phyloP scores from a whole-genome alignment of 2,113 vertebrate species.

The Pseudois nayaur region DNA sequence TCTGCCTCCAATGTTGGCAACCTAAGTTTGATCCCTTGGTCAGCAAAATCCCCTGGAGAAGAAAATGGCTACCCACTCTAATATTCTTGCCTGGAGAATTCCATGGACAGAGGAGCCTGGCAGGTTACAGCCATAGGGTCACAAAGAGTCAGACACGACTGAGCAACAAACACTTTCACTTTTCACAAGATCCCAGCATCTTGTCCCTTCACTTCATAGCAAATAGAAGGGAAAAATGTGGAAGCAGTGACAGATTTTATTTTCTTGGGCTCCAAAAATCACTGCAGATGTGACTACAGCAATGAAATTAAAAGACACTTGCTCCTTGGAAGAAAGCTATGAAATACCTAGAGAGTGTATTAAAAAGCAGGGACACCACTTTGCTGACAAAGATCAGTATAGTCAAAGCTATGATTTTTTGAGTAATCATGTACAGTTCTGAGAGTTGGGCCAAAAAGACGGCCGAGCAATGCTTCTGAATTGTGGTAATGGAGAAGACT shows the following conservation, averaged over 20 bases:
- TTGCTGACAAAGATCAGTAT: background rate
- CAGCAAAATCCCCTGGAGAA: background rate
- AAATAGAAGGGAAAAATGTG: background rate
- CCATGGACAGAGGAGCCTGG: background rate
- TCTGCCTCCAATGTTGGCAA: background rate
- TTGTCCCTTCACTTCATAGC: background rate
- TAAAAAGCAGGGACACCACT: background rate
- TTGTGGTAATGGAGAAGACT: background rate
- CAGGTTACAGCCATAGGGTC: background rate
- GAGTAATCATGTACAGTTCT: background rate
- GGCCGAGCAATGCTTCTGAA: background rate
- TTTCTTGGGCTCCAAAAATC: background rate
- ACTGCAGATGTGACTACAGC: background rate
- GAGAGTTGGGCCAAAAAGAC: background rate
- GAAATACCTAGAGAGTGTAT: background rate
- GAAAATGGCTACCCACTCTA: background rate
- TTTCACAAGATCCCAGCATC: background rate
- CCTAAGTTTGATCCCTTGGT: background rate
- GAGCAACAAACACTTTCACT: background rate
- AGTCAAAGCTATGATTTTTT: background rate
- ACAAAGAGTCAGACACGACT: accelerated
- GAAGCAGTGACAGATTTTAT: background rate
- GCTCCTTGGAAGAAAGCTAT: background rate
- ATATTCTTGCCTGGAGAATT: background rate
- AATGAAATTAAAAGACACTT: background rate